Evolutionary conservation across 2,113 vertebrate species (phyloP).

Genomic region (Osmerus eperlanus): DNA sequence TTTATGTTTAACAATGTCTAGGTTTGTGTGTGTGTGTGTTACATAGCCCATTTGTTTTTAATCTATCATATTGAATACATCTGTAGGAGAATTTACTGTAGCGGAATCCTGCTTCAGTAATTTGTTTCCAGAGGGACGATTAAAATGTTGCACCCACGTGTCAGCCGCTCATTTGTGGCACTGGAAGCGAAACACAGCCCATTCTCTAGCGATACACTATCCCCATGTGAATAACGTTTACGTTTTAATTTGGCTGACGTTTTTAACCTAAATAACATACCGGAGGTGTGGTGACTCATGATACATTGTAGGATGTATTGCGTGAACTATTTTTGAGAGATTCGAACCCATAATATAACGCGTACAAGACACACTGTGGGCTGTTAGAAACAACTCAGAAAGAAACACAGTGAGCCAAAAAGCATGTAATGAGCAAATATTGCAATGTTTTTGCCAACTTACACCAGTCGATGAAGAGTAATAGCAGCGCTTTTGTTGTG

Average conservation of each 20-base stretch:
- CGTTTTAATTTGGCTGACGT: too few species aligned
- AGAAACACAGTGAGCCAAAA: too few species aligned
- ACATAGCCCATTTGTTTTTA: background rate
- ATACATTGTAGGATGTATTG: too few species aligned
- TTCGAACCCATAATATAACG: too few species aligned
- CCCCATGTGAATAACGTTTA: too few species aligned
- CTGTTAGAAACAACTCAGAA: too few species aligned
- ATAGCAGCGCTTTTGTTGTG: background rate
- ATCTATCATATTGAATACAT: background rate
- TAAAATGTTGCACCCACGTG: background rate
- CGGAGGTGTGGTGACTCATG: too few species aligned
- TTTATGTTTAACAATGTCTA: background rate
- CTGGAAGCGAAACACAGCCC: background rate
- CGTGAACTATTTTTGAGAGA: too few species aligned
- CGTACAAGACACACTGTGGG: too few species aligned
- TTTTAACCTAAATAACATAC: too few species aligned
- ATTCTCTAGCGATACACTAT: too few species aligned
- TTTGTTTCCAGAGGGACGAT: constrained; percentile 4
- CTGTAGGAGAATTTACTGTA: background rate
- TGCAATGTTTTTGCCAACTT: background rate
- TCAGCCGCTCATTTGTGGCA: background rate
- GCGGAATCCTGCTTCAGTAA: background rate
- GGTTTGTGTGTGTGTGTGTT: background rate
- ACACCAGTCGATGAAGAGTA: background rate
- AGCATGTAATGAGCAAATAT: background rate